Evolutionary conservation across 2,888 invertebrate species (phyloP).

Genomic region (Sinelater perroti): DNA sequence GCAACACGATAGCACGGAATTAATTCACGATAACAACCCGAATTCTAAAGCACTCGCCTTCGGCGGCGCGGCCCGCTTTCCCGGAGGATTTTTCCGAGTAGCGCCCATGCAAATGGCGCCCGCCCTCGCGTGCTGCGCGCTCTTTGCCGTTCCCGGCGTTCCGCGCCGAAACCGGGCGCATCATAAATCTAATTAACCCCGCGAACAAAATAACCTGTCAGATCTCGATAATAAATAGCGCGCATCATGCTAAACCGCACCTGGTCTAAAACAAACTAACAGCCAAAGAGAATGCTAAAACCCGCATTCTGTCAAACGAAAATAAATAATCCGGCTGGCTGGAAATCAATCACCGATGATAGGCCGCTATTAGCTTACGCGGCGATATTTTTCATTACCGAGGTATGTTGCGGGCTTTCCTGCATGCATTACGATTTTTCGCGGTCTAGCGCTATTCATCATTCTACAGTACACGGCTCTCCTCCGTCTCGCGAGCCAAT

Average conservation of each 20-base stretch:
- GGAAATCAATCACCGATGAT: constrained; percentile 35
- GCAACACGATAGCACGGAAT: too few species aligned
- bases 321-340: constrained; percentile 31
- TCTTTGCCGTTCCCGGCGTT: too few species aligned
- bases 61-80: neutral
- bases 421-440: constrained; percentile 5
- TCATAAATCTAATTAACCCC: constrained; percentile 60
- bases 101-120: neutral
- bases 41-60: too few species aligned
- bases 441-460: too few species aligned
- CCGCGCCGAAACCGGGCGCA: constrained; percentile 55
- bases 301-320: constrained; percentile 37
- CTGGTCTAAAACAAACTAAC: constrained; percentile 52
- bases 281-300: constrained; percentile 40
- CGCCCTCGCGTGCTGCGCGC: too few species aligned
- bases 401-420: neutral
- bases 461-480: too few species aligned
- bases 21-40: too few species aligned
- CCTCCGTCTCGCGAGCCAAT: too few species aligned
- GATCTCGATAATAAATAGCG: constrained; percentile 52
- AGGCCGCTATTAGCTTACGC: constrained; percentile 24
- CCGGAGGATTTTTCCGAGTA: neutral
- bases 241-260: constrained; percentile 52
- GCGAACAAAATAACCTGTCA: constrained; percentile 58
- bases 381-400: constrained; percentile 6